These are phyloP conservation scores for Heliconius hortense DNA, from an alignment of 2,888 invertebrate species.

Conservation along the genomic window DNA sequence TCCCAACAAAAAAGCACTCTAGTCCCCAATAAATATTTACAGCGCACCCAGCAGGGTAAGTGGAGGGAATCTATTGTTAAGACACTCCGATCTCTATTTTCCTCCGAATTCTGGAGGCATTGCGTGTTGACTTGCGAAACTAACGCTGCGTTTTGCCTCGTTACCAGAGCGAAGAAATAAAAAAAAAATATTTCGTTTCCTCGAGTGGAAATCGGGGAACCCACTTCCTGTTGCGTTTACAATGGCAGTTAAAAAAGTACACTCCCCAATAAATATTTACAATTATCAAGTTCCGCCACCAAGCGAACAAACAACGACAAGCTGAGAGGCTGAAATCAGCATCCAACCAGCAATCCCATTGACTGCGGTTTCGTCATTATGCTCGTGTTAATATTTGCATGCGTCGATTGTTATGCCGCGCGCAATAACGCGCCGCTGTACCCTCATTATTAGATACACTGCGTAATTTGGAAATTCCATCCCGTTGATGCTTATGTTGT, in stretches of 20 bases:
- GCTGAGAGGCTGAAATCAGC: slow-evolving; percentile 54
- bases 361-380: slow-evolving; percentile 77
- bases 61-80: too few relatives aligned
- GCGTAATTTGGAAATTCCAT: slow-evolving; percentile 34
- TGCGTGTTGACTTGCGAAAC: too few relatives aligned
- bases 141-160: too few relatives aligned
- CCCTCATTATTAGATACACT: slow-evolving; percentile 37
- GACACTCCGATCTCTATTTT: too few relatives aligned
- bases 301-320: slow-evolving; percentile 40
- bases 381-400: slow-evolving; percentile 72
- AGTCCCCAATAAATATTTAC: background rate
- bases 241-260: too few relatives aligned
- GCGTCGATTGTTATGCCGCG: slow-evolving; percentile 41
- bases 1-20: background rate
- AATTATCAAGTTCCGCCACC: slow-evolving; percentile 38
- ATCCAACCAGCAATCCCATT: slow-evolving; percentile 63
- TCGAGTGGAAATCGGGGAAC: too few relatives aligned
- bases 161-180: too few relatives aligned
- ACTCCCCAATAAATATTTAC: background rate
- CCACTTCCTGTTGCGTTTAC: too few relatives aligned
- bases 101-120: too few relatives aligned
- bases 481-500: slow-evolving; percentile 17
- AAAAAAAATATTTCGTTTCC: too few relatives aligned
- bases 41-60: background rate
- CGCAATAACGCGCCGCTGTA: slow-evolving; percentile 39